Conservation (phyloP, 2,888 invertebrate species). For the Baccha elongata region DNA sequence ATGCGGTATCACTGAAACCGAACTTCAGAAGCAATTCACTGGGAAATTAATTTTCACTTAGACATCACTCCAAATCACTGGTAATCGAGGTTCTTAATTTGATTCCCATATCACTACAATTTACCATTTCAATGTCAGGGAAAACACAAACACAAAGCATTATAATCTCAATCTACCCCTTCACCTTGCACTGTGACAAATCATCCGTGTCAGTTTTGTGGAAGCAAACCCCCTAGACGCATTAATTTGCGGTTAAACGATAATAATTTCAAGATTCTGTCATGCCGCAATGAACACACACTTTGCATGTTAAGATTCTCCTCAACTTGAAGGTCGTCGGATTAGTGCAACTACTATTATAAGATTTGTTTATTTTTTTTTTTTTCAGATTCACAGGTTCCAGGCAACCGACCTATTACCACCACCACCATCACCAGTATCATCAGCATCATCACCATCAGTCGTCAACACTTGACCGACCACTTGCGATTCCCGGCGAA, state of each 20-base stretch:
- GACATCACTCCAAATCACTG: slow-evolving; percentile 24
- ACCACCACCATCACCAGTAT: slow-evolving; percentile 75
- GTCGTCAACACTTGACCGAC: slow-evolving; percentile 73
- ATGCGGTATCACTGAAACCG: not conserved
- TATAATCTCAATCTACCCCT: slow-evolving; percentile 13
- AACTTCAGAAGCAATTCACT: not conserved
- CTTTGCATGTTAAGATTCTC: slow-evolving; percentile 48
- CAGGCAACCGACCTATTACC: slow-evolving; percentile 75
- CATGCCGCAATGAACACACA: slow-evolving; percentile 36
- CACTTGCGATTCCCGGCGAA: slow-evolving; percentile 63
- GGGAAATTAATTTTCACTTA: slow-evolving; percentile 38
- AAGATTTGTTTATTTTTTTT: slow-evolving; percentile 2
- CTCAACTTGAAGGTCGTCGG: slow-evolving; percentile 61
- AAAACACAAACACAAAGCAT: slow-evolving; percentile 26
- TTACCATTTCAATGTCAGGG: slow-evolving; percentile 59
- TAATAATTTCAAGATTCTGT: slow-evolving; percentile 39
- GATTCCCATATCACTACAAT: slow-evolving; percentile 31
- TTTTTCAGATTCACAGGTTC: slow-evolving; percentile 60
- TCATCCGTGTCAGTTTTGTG: slow-evolving; percentile 49
- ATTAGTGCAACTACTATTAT: slow-evolving; percentile 8
- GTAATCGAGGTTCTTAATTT: slow-evolving; percentile 21
- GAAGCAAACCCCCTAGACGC: slow-evolving; percentile 46
- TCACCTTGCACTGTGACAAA: slow-evolving; percentile 32
- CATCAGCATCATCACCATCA: slow-evolving; percentile 63
- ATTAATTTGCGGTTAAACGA: slow-evolving; percentile 55